Evolutionary conservation across 2,113 vertebrate genomes (phyloP).

Genomic region (Psephotus haematonotus): DNA sequence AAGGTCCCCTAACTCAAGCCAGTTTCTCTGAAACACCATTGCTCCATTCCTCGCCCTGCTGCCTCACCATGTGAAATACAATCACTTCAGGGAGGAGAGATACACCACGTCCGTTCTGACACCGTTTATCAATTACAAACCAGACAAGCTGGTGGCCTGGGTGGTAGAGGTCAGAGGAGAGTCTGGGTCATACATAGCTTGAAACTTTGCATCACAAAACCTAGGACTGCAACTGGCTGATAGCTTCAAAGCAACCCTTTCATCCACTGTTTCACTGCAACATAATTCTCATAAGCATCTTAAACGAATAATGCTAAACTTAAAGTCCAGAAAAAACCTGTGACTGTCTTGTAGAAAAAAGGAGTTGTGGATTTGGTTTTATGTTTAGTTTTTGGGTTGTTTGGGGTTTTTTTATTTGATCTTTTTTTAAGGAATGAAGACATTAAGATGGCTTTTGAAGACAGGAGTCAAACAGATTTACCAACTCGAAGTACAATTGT

Average conservation of each 20-base stretch:
- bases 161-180: neutral
- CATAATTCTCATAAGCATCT: neutral
- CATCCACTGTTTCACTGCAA: neutral
- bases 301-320: neutral
- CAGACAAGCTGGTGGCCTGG: neutral
- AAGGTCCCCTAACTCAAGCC: neutral
- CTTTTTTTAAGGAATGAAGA: neutral
- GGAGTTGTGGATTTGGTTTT: neutral
- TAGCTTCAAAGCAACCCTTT: neutral
- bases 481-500: neutral
- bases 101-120: fast-evolving
- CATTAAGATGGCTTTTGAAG: neutral
- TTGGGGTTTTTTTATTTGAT: neutral
- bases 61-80: neutral
- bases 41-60: neutral
- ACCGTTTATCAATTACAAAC: neutral
- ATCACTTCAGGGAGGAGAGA: neutral
- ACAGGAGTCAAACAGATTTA: neutral
- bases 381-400: neutral
- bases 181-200: neutral
- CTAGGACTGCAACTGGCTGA: neutral
- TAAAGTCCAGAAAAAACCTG: neutral
- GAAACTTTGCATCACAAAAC: neutral
- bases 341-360: neutral
- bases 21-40: neutral